Percentiles rank a stretch among this genome's conserved stretches.
Evolutionary conservation across 2,113 vertebrate species (phyloP).

Genomic region (Alethe castanea): DNA sequence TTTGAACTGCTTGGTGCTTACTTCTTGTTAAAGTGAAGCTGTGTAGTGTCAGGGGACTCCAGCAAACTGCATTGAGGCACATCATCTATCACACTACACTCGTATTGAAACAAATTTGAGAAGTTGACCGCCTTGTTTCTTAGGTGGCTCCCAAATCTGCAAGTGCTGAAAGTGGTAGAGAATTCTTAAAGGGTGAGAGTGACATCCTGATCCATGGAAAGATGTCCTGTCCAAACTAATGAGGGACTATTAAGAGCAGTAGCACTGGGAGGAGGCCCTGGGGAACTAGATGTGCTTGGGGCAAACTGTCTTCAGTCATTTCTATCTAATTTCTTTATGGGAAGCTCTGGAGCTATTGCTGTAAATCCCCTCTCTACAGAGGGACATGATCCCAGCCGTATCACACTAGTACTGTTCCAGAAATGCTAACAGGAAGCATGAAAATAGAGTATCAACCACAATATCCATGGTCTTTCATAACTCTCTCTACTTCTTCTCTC

Average conservation of each 20-base stretch:
- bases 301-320: background rate
- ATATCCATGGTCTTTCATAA: background rate
- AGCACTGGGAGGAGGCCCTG: background rate
- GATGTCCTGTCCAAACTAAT: background rate
- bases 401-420: background rate
- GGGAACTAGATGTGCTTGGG: background rate
- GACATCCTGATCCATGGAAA: background rate
- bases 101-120: background rate
- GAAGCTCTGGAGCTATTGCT: background rate
- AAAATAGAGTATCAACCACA: background rate
- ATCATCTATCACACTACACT: no score
- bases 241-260: background rate
- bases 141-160: background rate
- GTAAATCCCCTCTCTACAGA: background rate
- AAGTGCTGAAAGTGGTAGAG: background rate
- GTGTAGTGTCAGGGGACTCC: background rate
- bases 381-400: background rate
- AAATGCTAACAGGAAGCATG: background rate
- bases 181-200: accelerated
- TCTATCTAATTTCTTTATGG: background rate
- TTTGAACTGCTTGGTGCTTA: background rate
- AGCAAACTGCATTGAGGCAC: background rate
- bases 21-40: background rate
- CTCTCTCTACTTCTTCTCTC: background rate
- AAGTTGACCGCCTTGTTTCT: background rate